Conservation (phyloP, 2,888 invertebrate genomes). For the Heliconius aoede region DNA sequence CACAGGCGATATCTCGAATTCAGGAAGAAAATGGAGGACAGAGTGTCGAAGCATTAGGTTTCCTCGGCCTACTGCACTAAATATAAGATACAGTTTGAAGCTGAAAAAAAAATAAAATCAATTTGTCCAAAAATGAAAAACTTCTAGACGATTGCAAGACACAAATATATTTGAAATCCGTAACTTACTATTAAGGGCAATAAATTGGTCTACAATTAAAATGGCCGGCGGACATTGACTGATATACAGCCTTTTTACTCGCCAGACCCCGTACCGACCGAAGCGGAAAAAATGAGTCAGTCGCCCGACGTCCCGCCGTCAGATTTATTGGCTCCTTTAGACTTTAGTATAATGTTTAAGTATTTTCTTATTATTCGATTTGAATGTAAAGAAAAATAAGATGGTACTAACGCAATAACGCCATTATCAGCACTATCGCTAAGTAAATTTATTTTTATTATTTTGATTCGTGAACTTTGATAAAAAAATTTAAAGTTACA, state of each 20-base stretch:
- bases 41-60: too few relatives aligned
- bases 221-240: slow-evolving; percentile 75
- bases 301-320: slow-evolving; percentile 42
- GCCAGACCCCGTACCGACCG: slow-evolving; percentile 53
- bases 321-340: slow-evolving; percentile 47
- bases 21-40: too few relatives aligned
- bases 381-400: slow-evolving; percentile 27
- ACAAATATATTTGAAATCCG: slow-evolving; percentile 34
- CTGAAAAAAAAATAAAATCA: background rate
- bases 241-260: slow-evolving; percentile 75
- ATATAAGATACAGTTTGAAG: background rate
- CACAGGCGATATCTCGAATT: too few relatives aligned
- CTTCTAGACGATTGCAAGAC: background rate
- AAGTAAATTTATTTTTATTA: too few relatives aligned
- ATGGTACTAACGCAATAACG: too few relatives aligned
- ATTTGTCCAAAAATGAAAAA: background rate
- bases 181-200: slow-evolving; percentile 56
- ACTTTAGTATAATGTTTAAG: slow-evolving; percentile 36
- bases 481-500: background rate
- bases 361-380: slow-evolving; percentile 30
- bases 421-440: too few relatives aligned
- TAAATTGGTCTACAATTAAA: slow-evolving; percentile 78
- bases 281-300: slow-evolving; percentile 62
- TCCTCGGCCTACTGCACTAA: too few relatives aligned
- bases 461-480: background rate